Base-by-base conservation (phyloP, 1,140 invertebrate genomes). In the Temnothorax nylanderi region DNA sequence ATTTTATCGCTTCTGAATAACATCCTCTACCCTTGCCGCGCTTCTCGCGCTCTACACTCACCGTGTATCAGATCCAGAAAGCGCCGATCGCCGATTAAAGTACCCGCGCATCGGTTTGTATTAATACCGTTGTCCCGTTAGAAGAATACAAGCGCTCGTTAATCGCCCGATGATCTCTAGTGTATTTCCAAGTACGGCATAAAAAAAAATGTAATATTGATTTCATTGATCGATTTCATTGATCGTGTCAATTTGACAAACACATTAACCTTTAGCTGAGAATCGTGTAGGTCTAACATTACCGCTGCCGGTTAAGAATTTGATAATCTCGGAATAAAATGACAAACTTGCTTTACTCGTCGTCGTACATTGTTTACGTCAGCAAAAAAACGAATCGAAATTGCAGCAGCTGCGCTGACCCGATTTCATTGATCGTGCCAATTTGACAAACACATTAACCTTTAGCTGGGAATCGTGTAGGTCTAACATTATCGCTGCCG, bases 1-100 rank as follows among this genome's bases (percentile, higher is more conserved):
- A 94, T 93, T 90, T 93, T 93, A 93, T 93, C 93, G 87, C 81
- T 80, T 84, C 65, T 58, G 51, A 76, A 85, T 71, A 74, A 56
- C 86, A 77, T 81, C 78, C 85, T 86, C 37, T 56, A 56, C 58
- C 51, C 44, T 71, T 34, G 37, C 65, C 37, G 10, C 34, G 47
- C 16, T 49, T 47, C 44, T 44, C 69, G 69, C 67, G 54, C 67
- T 75, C 80, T 11, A 49, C 41, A 74, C 54, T 32, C 60, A 37
- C 41, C 37, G 34, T 47, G 34, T 47, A 74, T 74, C 80, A 21
- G 54, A 84, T 26, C 18, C 80, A 62, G 80, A 74, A 60, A 72
- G 41, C 26, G 69, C 58, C 80, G 69, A 84, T 75, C 69, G 26
- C 6, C 54, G 69, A 84, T 84, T 84, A 84, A 84, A 62, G 13